Evolutionary conservation across 2,888 invertebrate species (phyloP), one percentile per base, ranked within the genome.

Genomic region (Leptogaster cylindrica): DNA sequence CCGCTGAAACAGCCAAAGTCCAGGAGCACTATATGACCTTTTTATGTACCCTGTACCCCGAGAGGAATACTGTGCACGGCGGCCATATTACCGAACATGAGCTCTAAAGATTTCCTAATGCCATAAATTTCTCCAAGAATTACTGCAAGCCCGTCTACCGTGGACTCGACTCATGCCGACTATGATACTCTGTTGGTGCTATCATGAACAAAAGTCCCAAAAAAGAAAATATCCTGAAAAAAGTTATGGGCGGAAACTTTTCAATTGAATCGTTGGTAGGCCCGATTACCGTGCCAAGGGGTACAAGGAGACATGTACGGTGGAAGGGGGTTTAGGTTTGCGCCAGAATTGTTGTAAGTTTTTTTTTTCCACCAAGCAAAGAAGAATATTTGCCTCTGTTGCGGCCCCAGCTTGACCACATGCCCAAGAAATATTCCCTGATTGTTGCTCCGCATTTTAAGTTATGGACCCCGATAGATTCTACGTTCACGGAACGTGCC

Each of bases 241-340:
- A 58, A 58, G 39, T 58, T 58, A 58, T 58, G 58, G 41, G 27
- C 36, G 41, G 58, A 58, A 41, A 58, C 25, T 58, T 58, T 58
- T 58, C 39, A 58, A 58, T 58, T 41, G 41, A 58, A 58, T 51
- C 28, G 18, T 23, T 46, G 12, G 20, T 23, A 46, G 20, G 20
- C 20, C n/a, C 46, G 20, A 46, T 16, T 46, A 25, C n/a, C 23
- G 5, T 8, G 23, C 10, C 3, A 16, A 7, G 51, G 16, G 16
- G 51, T 3, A 10, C 14, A 25, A n/a, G n/a, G n/a, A n/a, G n/a
- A n/a, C n/a, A n/a, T n/a, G n/a, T n/a, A n/a, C n/a, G n/a, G n/a
- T n/a, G n/a, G n/a, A n/a, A n/a, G n/a, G n/a, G n/a, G n/a, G n/a
- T n/a, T n/a, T n/a, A n/a, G n/a, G n/a, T n/a, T n/a, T n/a, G n/a